Conservation (phyloP, 2,113 vertebrate species). For the Cyprinus carpio region DNA sequence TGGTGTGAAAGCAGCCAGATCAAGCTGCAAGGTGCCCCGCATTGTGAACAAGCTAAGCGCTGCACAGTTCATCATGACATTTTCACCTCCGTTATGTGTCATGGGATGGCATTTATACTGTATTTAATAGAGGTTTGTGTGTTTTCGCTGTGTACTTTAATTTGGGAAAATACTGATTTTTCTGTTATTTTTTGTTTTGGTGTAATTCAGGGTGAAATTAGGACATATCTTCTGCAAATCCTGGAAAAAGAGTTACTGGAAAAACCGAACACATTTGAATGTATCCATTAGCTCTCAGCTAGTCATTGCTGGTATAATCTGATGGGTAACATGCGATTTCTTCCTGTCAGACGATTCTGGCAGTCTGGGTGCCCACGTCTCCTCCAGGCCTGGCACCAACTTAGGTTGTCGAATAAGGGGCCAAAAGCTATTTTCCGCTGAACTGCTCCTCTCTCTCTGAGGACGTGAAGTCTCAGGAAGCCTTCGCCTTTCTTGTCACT, state of each 20-base stretch:
- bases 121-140: not conserved
- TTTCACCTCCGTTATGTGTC: constrained; percentile 45
- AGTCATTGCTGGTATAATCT: constrained; percentile 12
- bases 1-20: constrained; percentile 48
- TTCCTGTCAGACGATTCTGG: constrained; percentile 32
- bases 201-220: not conserved
- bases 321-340: constrained; percentile 11
- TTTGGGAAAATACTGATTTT: constrained; percentile 9
- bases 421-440: constrained; percentile 60
- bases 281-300: constrained; percentile 11
- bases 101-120: constrained; percentile 24
- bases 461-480: constrained; percentile 54
- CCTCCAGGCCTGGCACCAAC: constrained; percentile 36
- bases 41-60: constrained; percentile 45
- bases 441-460: constrained; percentile 48
- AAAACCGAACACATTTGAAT: not conserved
- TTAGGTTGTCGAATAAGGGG: constrained; percentile 23
- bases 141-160: constrained; percentile 14
- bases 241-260: not conserved
- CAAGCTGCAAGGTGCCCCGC: constrained; percentile 37
- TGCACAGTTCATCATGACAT: constrained; percentile 43
- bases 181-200: not conserved
- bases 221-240: not conserved
- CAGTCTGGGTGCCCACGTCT: constrained; percentile 26
- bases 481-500: constrained; percentile 49